These are phyloP conservation scores for Drosophila quinaria DNA, from an alignment of 2,888 invertebrate species.

Conservation along the genomic window DNA sequence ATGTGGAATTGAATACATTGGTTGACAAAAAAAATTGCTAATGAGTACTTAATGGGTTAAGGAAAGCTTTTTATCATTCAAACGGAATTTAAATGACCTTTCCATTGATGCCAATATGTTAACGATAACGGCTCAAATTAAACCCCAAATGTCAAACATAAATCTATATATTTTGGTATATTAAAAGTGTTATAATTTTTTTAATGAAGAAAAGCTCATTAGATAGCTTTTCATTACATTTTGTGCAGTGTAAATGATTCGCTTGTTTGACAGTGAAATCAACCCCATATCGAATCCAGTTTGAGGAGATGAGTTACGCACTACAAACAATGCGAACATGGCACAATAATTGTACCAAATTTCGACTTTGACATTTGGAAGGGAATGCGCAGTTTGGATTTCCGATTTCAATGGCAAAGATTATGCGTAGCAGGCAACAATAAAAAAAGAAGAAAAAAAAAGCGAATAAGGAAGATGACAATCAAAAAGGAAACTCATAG, in stretches of 20 bases:
- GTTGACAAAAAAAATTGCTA: too few relatives aligned
- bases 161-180: not conserved
- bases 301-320: constrained; percentile 55
- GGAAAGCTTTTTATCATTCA: too few relatives aligned
- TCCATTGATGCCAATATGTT: too few relatives aligned
- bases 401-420: constrained; percentile 55
- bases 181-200: not conserved
- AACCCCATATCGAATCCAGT: constrained; percentile 58
- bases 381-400: constrained; percentile 64
- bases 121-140: too few relatives aligned
- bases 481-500: constrained; percentile 49
- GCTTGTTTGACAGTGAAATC: constrained; percentile 47
- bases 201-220: not conserved
- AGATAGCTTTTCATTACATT: not conserved
- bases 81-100: too few relatives aligned
- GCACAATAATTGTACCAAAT: constrained; percentile 61
- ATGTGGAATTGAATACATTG: too few relatives aligned
- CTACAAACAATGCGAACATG: constrained; percentile 42
- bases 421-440: constrained; percentile 53
- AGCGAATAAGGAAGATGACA: constrained; percentile 39
- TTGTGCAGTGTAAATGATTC: constrained; percentile 31
- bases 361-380: constrained; percentile 50
- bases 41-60: too few relatives aligned
- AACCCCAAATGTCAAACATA: too few relatives aligned
- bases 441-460: constrained; percentile 17